Conservation (phyloP, 2,113 vertebrate species). For the Anoplopoma fimbria region DNA sequence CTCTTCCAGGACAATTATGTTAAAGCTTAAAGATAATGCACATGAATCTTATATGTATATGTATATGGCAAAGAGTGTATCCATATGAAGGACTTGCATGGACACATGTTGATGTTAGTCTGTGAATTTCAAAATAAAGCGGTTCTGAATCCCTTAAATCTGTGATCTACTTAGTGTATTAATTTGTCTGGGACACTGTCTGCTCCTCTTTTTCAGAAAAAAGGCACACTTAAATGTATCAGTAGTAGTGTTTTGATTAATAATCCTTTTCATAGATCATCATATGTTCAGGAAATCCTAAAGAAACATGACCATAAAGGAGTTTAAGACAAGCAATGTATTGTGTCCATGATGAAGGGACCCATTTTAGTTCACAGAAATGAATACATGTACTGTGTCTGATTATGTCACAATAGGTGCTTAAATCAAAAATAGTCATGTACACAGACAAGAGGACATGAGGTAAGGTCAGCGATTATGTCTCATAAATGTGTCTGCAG, state of each 20-base stretch:
- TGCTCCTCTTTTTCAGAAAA: background rate
- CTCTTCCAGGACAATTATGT: background rate
- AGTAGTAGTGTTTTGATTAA: background rate
- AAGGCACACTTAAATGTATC: background rate
- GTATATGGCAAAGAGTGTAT: background rate
- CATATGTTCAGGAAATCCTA: background rate
- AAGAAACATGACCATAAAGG: background rate
- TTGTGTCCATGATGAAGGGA: background rate
- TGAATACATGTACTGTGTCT: background rate
- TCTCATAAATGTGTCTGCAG: background rate
- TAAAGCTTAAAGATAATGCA: constrained; percentile 11
- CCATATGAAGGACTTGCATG: background rate
- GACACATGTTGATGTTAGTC: constrained; percentile 2
- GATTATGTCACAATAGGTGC: background rate
- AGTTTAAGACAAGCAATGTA: background rate
- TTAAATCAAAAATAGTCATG: background rate
- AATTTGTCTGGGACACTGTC: background rate
- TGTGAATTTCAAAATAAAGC: constrained; percentile 25
- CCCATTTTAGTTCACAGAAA: background rate
- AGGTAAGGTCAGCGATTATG: background rate
- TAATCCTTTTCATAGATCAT: background rate
- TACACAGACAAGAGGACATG: background rate
- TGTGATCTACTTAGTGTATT: background rate
- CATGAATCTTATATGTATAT: background rate
- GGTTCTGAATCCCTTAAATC: constrained; percentile 9